Base-by-base conservation (phyloP, 2,113 vertebrate species). In the Strigops habroptila region DNA sequence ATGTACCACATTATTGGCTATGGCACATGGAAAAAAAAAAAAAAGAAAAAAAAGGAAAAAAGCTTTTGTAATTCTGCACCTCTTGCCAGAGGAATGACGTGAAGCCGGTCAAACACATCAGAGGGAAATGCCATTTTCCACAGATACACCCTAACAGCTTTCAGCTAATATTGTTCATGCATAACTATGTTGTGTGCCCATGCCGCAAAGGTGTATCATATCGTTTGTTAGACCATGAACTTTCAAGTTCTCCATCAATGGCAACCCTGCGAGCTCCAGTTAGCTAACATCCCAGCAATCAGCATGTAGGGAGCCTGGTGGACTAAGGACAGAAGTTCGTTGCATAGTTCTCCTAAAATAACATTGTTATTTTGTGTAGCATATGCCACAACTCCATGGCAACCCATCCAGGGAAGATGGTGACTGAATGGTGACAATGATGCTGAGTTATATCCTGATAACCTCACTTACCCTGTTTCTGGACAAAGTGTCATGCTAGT, bases 331-430 rank as follows among this genome's bases (percentile, higher is more conserved):
- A 93, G 41, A 82, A 94, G 73, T 88, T 86, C 43, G 27, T 43
- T 63, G 75, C 88, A 93, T 95, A 96, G 82, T 70, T 96, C 78
- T 96, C 95, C 80, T 93, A 96, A 95, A 96, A 97, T 97, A 96
- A 87, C 37, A 0, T 37, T 68, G 92, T 55, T 95, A 89, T 96
- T 97, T 97, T 94, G 85, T 70, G 31, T 74, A 87, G 65, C 12
- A 15, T 92, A 70, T 91, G 81, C 88, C 74, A 65, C 95, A 89
- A 93, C 88, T 90, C 91, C 85, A 94, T 95, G 79, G 87, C 85
- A 96, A 95, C 91, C 6, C 18, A 7, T 31, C 16, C 52, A 76
- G 67, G 35, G 60, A 87, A 90, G 92, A 88, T 80, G 90, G 33
- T 93, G 96, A 90, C 82, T 86, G 88, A 88, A 93, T 51, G 64